Evolutionary conservation across 2,797 vertebrate genomes (phyloP).

Genomic region (Ctenopoma multispine): DNA sequence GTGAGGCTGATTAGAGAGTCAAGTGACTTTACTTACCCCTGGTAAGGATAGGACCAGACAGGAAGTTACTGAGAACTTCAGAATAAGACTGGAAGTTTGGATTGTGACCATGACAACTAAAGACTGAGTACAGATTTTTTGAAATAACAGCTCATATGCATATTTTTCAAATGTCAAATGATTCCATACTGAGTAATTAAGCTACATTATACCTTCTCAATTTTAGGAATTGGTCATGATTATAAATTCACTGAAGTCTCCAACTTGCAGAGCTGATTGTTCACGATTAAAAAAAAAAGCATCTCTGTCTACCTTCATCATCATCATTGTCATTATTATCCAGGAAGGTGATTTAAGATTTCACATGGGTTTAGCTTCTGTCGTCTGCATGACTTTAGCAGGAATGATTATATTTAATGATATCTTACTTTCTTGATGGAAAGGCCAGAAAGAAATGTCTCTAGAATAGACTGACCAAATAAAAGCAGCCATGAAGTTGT

Average conservation of each 20-base stretch:
- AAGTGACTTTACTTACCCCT: no score
- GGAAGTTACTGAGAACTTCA: no score
- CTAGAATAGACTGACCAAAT: neutral
- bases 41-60: no score
- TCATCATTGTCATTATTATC: constrained; percentile 60
- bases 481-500: neutral
- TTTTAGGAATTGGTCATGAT: constrained; percentile 81
- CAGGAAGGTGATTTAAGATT: constrained; percentile 82
- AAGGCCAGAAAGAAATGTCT: no score
- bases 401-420: no score
- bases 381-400: neutral
- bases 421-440: no score
- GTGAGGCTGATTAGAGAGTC: no score
- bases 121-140: neutral
- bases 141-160: no score
- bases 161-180: constrained; percentile 18
- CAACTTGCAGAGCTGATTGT: constrained; percentile 74
- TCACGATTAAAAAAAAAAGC: no score
- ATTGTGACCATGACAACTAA: no score
- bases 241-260: constrained; percentile 86
- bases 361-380: constrained; percentile 49
- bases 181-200: constrained; percentile 15
- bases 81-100: no score
- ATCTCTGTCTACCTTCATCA: no score
- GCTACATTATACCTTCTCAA: neutral